Percentiles rank a stretch among this genome's conserved stretches.
phyloP scores from a whole-genome alignment of 2,797 vertebrate species.

The Catostomus latipinnis region DNA sequence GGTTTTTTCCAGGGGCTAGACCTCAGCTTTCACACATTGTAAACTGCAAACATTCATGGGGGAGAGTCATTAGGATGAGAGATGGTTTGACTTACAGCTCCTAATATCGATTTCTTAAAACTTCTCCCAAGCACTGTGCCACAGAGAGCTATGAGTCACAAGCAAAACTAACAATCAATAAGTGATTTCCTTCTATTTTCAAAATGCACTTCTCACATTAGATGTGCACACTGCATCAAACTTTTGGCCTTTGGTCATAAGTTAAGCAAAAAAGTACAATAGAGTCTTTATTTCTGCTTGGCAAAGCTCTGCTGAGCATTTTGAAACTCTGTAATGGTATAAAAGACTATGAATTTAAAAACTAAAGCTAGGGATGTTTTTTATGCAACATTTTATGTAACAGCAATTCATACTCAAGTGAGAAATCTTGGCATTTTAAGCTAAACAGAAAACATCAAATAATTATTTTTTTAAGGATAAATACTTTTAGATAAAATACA shows the following conservation, averaged over 20 bases:
- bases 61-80: conserved; percentile 16
- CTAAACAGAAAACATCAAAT: no score
- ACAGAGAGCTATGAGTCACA: conserved; percentile 52
- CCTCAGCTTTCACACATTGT: conserved; percentile 32
- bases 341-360: no score
- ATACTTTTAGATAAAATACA: no score
- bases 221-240: neutral
- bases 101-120: conserved; percentile 56
- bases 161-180: conserved; percentile 67
- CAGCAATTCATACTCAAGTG: no score
- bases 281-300: neutral
- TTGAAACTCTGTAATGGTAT: no score
- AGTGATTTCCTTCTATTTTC: conserved; percentile 20
- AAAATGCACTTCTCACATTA: conserved; percentile 5
- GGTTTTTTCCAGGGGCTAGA: conserved; percentile 1
- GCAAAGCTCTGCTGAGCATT: neutral
- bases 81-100: conserved; percentile 30
- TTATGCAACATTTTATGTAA: no score
- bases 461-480: no score
- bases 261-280: conserved; percentile 1
- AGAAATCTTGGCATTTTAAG: no score
- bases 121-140: conserved; percentile 16
- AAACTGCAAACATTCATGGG: conserved; percentile 42
- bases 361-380: no score
- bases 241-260: conserved; percentile 5